phyloP scores from a whole-genome alignment of 1,140 invertebrate genomes.

The Drosophila neocordata region DNA sequence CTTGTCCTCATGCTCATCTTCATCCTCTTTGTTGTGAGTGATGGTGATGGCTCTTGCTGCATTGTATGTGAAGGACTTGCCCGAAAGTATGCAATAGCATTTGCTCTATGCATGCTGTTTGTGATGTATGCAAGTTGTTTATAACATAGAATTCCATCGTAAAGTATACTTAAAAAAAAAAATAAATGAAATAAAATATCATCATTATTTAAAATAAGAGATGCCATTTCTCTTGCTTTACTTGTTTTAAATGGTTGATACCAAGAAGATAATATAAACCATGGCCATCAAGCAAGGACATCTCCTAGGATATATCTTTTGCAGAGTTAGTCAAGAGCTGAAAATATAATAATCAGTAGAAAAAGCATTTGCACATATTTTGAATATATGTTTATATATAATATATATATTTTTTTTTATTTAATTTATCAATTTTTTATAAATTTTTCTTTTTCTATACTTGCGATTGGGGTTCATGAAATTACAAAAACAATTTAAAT shows the following conservation, averaged over 20 bases:
- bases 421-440: too few relatives aligned
- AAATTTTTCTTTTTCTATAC: too few relatives aligned
- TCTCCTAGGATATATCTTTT: constrained; percentile 25
- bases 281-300: neutral
- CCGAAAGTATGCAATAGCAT: constrained; percentile 58
- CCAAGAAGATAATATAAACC: constrained; percentile 28
- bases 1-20: too few relatives aligned
- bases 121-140: constrained; percentile 4
- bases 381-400: too few relatives aligned
- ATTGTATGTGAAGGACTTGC: constrained; percentile 68
- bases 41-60: constrained; percentile 19
- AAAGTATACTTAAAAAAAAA: neutral
- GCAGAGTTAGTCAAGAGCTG: too few relatives aligned
- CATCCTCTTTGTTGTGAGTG: neutral
- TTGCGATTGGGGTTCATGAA: too few relatives aligned
- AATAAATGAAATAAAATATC: constrained; percentile 2
- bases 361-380: too few relatives aligned
- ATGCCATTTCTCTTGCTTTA: constrained; percentile 38
- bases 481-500: too few relatives aligned
- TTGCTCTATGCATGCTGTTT: constrained; percentile 32
- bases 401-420: too few relatives aligned
- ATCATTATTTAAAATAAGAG: constrained; percentile 71
- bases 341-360: too few relatives aligned
- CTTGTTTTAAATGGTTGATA: constrained; percentile 73
- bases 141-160: neutral